Base-by-base conservation (phyloP, 2,888 invertebrate species). In the Agrochola circellaris region DNA sequence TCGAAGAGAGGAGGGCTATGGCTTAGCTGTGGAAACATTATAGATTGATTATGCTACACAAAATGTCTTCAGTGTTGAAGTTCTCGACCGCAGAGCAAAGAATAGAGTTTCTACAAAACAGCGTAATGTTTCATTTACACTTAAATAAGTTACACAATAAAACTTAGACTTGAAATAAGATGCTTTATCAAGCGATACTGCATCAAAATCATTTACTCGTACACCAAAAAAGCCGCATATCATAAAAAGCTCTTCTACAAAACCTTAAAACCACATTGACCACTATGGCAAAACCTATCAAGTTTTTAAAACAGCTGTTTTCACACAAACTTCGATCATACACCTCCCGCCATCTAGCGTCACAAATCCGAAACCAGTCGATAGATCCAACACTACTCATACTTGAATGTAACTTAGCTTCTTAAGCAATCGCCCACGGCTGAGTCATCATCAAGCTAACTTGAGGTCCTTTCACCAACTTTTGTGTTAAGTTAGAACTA, bases 381-480 rank as follows among this genome's bases (percentile, higher is more conserved):
- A 66, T 83, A 79, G 75, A 83, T 83, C 66, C 58, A 60, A 73
- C 60, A 26, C 67, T 51, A 26, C 48, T 61, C 60, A 34, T 74
- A 68, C 79, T 64, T 82, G 81, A 81, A 60, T 68, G 71, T 58
- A 79, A 77, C 82, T 77, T 73, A 69, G 51, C 65, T 83, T 87
- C 79, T 88, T 87, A 83, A 48, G 87, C 87, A 87, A 85, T 80
- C 85, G 80, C 85, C 85, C 73, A 81, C 87, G 61, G 74, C 68
- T 88, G 83, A 88, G 83, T 88, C 87, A 88, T 83, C 83, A 79
- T 67, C 68, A 51, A 79, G 79, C 23, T 65, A 68, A 71, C 74
- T 84, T 72, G 71, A 75, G 51, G 73, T 65, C 87, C 87, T 88
- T 88, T 88, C 87, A 88, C 87, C 65, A 45, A 61, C 71, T 87